Evolutionary conservation across 92 coral and sea anemone species (phyloP).

Genomic region (Porites cylindrica): DNA sequence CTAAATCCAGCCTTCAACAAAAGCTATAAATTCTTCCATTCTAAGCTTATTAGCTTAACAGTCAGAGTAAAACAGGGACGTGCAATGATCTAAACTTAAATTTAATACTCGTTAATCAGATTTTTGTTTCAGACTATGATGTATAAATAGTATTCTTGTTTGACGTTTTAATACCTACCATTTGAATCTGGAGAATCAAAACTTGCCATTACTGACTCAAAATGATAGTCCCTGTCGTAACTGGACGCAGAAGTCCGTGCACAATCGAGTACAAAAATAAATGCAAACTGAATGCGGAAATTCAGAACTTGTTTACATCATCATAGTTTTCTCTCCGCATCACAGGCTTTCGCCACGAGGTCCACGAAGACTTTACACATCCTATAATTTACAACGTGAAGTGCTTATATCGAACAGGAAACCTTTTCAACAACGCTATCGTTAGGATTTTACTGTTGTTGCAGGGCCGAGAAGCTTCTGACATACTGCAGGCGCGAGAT

Average conservation of each 20-base stretch:
- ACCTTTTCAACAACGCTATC: neutral
- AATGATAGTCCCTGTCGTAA: neutral
- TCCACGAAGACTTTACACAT: neutral
- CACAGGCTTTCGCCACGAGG: neutral
- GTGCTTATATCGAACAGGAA: neutral
- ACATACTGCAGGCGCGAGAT: constrained; percentile 27
- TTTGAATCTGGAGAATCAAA: constrained; percentile 36
- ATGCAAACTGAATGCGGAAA: neutral
- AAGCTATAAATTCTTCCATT: no score
- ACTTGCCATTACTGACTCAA: constrained; percentile 25
- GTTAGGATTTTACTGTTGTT: neutral
- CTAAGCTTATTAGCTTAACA: no score
- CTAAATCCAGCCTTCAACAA: no score
- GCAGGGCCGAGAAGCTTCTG: neutral
- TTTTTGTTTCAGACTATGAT: no score
- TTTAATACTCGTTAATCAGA: no score
- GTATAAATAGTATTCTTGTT: neutral
- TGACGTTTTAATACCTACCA: constrained; percentile 12
- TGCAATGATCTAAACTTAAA: no score
- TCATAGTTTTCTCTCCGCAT: neutral
- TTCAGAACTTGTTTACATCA: constrained; percentile 16
- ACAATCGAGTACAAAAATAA: neutral
- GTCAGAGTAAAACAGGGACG: no score
- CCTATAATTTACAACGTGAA: neutral
- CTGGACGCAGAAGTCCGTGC: neutral